These are phyloP conservation scores for Cydia fagiglandana DNA, from an alignment of 1,140 invertebrate species.

Conservation along the genomic window DNA sequence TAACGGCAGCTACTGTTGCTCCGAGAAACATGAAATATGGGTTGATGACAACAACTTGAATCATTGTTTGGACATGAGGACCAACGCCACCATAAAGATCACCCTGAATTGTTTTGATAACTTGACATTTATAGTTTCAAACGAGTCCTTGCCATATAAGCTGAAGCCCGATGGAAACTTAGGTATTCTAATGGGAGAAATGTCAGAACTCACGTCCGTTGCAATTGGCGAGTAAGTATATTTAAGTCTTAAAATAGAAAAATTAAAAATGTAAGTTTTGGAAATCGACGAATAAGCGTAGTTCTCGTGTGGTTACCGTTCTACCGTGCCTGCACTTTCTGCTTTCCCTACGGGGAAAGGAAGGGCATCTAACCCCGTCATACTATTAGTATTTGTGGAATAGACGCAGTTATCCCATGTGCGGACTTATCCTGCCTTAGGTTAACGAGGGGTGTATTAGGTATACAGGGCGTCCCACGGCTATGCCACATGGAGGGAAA, in stretches of 20 bases:
- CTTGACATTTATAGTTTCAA: constrained; percentile 8
- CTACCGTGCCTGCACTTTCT: too few relatives aligned
- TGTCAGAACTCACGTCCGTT: not conserved
- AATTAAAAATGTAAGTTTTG: too few relatives aligned
- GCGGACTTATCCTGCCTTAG: too few relatives aligned
- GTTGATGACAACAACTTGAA: not conserved
- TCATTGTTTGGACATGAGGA: not conserved
- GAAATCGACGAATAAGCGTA: too few relatives aligned
- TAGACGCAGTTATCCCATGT: too few relatives aligned
- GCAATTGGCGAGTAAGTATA: not conserved
- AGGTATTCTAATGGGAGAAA: not conserved
- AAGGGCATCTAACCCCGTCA: too few relatives aligned
- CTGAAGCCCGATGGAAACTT: not conserved
- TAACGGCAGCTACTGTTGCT: constrained; percentile 9
- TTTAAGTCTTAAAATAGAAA: not conserved
- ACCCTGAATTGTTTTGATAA: not conserved
- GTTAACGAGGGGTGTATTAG: too few relatives aligned
- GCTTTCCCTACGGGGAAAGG: too few relatives aligned
- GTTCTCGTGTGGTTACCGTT: too few relatives aligned
- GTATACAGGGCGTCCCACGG: too few relatives aligned
- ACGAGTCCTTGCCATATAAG: not conserved
- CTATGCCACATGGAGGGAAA: too few relatives aligned
- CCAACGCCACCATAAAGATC: not conserved
- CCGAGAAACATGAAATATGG: not conserved
- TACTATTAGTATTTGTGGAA: too few relatives aligned